Evolutionary conservation across 2,797 vertebrate species (phyloP), one percentile per base, ranked within the genome.

Genomic region (Crenichthys baileyi): DNA sequence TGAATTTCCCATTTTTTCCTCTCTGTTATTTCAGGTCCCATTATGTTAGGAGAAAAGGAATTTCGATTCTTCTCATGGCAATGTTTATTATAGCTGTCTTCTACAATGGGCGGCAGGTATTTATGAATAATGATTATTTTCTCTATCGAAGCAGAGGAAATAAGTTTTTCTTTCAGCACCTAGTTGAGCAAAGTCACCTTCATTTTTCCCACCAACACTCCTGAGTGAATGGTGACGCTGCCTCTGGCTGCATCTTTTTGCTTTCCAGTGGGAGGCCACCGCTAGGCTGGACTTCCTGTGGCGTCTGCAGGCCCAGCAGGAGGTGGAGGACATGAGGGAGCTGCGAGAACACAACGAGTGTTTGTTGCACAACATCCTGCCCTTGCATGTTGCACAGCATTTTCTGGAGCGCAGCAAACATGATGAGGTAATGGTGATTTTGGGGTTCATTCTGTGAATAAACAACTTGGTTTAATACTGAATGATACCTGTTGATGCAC

Each of bases 281-380:
- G 93, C 95, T 68, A 92, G 95, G 36, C 92, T 95, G 82, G 95
- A 96, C 89, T 96, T 96, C 88, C 92, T 96, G 86, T 96, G 96
- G 95, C 95, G 95, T 70, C 89, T 96, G 71, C 94, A 96, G 87
- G 95, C 95, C 76, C 95, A 95, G 73, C 93, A 95, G 92, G 95
- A 96, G 93, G 95, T 96, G 83, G 93, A 96, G 70, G 95, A 96
- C 86, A 96, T 96, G 95, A 92, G 91, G 78, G 96, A 95, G 73
- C 48, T 96, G 76, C 91, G 93, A 22, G 94, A 95, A 79, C 96
- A 96, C 85, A 96, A 96, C 22, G 93, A 96, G 86, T 93, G 92
- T 90, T 88, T 96, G 12, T 56, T 96, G 11, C 85, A 95, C 89
- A 96, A 96, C 91, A 96, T 96, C 81, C 86, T 96, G 74, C 95